Conservation (phyloP, 2,113 vertebrate genomes). For the Crotophaga sulcirostris region DNA sequence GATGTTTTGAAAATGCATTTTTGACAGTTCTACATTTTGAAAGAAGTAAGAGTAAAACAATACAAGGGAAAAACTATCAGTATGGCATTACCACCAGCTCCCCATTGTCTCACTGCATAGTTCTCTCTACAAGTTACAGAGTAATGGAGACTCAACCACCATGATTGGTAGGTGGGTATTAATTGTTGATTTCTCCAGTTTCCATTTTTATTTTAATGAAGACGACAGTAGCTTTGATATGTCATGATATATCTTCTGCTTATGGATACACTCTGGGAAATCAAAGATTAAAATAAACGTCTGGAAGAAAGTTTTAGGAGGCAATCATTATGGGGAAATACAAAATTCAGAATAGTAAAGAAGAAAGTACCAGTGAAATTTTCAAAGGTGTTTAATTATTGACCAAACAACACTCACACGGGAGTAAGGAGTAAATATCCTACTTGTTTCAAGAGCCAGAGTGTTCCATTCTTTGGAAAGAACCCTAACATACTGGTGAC, state of each 20-base stretch:
- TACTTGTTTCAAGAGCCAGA: background rate
- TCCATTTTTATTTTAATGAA: background rate
- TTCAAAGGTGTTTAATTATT: background rate
- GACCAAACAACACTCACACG: background rate
- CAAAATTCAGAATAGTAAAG: background rate
- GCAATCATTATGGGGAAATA: background rate
- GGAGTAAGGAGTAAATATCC: background rate
- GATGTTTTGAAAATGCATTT: background rate
- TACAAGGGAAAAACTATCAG: background rate
- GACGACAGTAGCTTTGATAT: background rate
- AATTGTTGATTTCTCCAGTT: background rate
- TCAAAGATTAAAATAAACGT: background rate
- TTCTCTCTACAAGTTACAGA: background rate
- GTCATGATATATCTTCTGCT: background rate
- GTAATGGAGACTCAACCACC: background rate
- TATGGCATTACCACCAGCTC: background rate
- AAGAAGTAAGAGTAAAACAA: background rate
- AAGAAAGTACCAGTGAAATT: background rate
- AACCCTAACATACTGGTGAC: fast-evolving
- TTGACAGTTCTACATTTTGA: background rate
- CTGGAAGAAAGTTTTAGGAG: background rate
- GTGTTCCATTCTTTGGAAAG: background rate
- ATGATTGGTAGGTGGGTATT: background rate
- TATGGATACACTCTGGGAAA: background rate
- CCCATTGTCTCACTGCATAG: background rate